Evolutionary conservation across 2,113 vertebrate species (phyloP).

Genomic region (Guaruba guarouba): DNA sequence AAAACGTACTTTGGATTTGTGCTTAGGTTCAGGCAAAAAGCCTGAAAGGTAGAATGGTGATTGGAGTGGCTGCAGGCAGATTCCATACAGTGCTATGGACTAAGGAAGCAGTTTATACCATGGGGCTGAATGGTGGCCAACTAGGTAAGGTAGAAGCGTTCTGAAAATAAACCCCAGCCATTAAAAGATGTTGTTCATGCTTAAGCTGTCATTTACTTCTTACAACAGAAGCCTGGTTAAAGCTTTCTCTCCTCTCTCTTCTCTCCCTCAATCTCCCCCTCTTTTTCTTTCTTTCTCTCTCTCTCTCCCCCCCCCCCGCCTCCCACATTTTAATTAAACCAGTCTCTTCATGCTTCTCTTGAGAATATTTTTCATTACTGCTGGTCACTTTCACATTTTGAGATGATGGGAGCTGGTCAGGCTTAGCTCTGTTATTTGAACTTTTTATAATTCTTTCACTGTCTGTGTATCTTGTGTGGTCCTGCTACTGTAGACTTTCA

Average conservation of each 20-base stretch:
- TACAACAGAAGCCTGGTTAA: not conserved
- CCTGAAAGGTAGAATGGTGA: constrained; percentile 88
- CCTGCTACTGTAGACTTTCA: not conserved
- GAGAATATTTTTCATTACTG: not conserved
- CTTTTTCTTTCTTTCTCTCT: too few relatives aligned
- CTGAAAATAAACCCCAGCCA: constrained; percentile 1
- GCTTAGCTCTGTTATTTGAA: not conserved
- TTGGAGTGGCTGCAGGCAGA: constrained; percentile 92
- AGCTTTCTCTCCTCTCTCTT: not conserved
- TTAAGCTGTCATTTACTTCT: not conserved
- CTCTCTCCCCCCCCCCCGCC: too few relatives aligned
- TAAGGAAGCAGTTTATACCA: constrained; percentile 91
- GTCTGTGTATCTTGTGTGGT: not conserved
- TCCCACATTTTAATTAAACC: not conserved
- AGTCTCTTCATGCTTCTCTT: not conserved
- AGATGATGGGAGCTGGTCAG: not conserved
- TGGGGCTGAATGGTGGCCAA: constrained; percentile 96
- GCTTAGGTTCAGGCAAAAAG: constrained; percentile 89
- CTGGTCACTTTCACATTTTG: not conserved
- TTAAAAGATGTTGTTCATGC: not conserved
- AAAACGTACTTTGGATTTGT: constrained; percentile 53
- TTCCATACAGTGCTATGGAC: constrained; percentile 98
- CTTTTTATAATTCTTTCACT: not conserved
- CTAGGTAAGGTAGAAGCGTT: constrained; percentile 80
- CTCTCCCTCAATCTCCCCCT: not conserved